Conservation (phyloP, 1,140 invertebrate species). For the Hycleus phaleratus region DNA sequence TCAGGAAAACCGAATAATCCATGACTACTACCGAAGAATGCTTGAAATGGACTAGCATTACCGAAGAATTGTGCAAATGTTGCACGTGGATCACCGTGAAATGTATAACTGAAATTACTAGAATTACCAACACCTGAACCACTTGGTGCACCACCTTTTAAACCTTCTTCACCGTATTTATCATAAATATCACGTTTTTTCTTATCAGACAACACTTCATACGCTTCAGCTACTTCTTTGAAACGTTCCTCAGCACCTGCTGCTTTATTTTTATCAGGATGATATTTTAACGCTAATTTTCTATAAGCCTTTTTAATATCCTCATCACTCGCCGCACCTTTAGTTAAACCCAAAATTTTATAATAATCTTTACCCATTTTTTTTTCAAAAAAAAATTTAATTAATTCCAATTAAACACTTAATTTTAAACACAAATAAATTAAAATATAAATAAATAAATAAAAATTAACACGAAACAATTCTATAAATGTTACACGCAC, state of each 20-base stretch:
- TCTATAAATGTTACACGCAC: not conserved
- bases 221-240: constrained; percentile 97
- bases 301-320: constrained; percentile 98
- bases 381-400: not conserved
- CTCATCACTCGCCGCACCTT: constrained; percentile 81
- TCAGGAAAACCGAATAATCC: constrained; percentile 61
- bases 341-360: constrained; percentile 78
- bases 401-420: no score
- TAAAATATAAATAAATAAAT: not conserved
- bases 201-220: constrained; percentile 93
- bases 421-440: no score
- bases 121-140: constrained; percentile 42
- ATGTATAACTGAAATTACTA: constrained; percentile 54
- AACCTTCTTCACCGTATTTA: constrained; percentile 91
- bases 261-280: constrained; percentile 98
- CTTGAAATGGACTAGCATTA: constrained; percentile 56
- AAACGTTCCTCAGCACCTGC: constrained; percentile 94
- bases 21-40: constrained; percentile 56
- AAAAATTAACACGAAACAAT: not conserved
- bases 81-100: constrained; percentile 76
- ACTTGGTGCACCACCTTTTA: constrained; percentile 63
- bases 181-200: constrained; percentile 96
- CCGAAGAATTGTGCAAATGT: constrained; percentile 94
- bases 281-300: constrained; percentile 96
- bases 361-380: constrained; percentile 99